These are phyloP conservation scores for Mechanitis mazaeus DNA, from an alignment of 2,888 invertebrate species.

Conservation along the genomic window DNA sequence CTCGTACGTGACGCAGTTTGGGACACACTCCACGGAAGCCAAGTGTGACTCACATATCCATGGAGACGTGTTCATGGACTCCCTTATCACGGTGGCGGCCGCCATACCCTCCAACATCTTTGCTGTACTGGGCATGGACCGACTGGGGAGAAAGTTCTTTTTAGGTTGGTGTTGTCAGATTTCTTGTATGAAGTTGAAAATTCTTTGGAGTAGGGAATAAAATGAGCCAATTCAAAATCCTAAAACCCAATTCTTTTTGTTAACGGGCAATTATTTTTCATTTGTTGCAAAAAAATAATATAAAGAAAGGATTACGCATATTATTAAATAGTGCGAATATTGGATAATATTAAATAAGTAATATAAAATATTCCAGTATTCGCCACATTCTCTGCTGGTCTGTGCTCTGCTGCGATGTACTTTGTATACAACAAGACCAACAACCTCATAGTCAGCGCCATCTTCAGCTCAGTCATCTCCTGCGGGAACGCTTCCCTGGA, in stretches of 20 bases:
- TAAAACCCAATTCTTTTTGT: no score
- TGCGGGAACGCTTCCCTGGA: conserved; percentile 93
- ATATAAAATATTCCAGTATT: conserved; percentile 76
- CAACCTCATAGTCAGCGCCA: conserved; percentile 88
- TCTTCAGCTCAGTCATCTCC: conserved; percentile 91
- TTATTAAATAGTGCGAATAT: no score
- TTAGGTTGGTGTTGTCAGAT: conserved; percentile 72
- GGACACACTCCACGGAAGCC: conserved; percentile 76
- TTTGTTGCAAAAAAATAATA: no score
- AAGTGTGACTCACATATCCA: conserved; percentile 84
- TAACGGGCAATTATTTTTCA: no score
- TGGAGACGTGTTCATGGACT: conserved; percentile 88
- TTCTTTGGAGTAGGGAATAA: no score
- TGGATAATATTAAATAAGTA: background rate
- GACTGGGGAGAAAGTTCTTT: conserved; percentile 89
- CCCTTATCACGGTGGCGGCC: conserved; percentile 89
- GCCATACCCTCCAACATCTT: conserved; percentile 91
- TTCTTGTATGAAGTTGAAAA: no score
- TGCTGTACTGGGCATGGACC: conserved; percentile 89
- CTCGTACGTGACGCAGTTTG: conserved; percentile 82
- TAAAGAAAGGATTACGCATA: no score
- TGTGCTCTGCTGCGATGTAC: conserved; percentile 90
- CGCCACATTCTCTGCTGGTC: conserved; percentile 89
- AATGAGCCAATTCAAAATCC: no score
- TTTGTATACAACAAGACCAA: conserved; percentile 89